Conservation (phyloP, 2,113 vertebrate genomes). For the Antechinus flavipes region DNA sequence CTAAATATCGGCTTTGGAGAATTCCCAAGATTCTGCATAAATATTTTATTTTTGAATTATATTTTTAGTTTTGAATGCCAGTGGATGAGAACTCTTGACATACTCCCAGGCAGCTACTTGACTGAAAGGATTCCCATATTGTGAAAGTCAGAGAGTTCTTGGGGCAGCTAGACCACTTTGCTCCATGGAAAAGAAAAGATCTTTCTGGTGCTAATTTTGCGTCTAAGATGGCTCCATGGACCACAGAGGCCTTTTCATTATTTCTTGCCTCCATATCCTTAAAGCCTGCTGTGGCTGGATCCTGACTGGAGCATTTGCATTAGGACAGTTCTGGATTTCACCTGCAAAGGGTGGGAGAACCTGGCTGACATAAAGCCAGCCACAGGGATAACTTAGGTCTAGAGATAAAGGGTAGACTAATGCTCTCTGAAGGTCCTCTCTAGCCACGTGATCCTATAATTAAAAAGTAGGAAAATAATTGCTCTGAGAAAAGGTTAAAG, state of each 20-base stretch:
- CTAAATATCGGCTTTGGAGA: background rate
- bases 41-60: background rate
- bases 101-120: background rate
- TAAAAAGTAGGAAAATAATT: background rate
- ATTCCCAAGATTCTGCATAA: background rate
- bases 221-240: background rate
- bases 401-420: background rate
- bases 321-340: background rate
- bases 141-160: background rate
- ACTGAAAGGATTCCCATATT: background rate
- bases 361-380: background rate
- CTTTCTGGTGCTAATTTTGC: background rate
- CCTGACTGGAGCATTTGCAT: background rate
- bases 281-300: background rate
- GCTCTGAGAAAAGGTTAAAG: background rate
- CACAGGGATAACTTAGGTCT: background rate
- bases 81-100: background rate
- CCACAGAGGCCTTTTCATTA: background rate
- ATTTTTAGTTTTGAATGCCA: background rate
- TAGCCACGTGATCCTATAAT: constrained; percentile 1
- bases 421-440: background rate
- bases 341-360: background rate
- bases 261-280: background rate
- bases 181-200: background rate
- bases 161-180: background rate